Evolutionary conservation across 2,113 vertebrate species (phyloP).

Genomic region (Falco punctatus): DNA sequence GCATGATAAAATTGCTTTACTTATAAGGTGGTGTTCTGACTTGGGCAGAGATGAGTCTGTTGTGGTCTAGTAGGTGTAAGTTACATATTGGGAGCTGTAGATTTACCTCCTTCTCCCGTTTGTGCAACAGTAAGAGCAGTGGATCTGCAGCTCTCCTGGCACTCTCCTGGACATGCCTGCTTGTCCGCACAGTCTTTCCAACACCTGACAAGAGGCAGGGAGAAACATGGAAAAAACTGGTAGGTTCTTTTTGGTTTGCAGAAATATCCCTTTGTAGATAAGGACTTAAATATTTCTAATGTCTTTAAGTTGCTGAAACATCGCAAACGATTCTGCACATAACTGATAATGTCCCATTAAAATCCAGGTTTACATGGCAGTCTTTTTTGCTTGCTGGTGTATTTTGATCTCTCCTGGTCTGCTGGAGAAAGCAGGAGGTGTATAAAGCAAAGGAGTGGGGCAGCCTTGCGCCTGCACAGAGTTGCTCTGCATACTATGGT

Average conservation of each 20-base stretch:
- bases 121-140: constrained; percentile 86
- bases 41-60: not conserved
- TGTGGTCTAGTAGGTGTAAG: not conserved
- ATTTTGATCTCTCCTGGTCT: not conserved
- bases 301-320: not conserved
- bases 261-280: not conserved
- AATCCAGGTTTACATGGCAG: not conserved
- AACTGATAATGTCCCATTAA: not conserved
- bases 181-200: constrained; percentile 85
- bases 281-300: not conserved
- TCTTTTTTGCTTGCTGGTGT: not conserved
- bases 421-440: not conserved
- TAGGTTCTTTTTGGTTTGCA: constrained; percentile 66
- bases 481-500: not conserved
- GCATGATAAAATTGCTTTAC: not conserved
- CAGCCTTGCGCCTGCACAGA: not conserved
- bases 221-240: constrained; percentile 92
- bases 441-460: not conserved
- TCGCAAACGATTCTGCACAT: not conserved
- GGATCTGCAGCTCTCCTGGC: constrained; percentile 89
- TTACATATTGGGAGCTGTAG: not conserved
- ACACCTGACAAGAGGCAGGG: constrained; percentile 85
- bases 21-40: not conserved
- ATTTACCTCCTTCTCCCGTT: not conserved
- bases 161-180: constrained; percentile 91